Conservation (phyloP, 1,140 invertebrate species). For the Telenomus remus region DNA sequence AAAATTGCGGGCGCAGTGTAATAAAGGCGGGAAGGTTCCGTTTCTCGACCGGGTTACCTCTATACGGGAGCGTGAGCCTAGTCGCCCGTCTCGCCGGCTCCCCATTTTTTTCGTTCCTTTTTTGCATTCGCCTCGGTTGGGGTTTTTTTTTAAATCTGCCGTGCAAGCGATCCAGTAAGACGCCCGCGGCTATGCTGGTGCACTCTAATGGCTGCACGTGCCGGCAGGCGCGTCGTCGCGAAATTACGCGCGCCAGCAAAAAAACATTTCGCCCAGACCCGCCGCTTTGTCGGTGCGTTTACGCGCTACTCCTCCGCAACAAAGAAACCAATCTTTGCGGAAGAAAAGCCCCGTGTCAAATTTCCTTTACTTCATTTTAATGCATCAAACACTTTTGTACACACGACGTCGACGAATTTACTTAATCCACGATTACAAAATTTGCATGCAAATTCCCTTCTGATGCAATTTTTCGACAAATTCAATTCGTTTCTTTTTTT, state of each 20-base stretch:
- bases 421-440: no score
- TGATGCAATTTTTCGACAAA: no score
- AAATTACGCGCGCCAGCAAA: constrained; percentile 36
- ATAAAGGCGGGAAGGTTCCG: constrained; percentile 34
- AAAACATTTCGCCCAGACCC: constrained; percentile 40
- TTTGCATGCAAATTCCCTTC: no score
- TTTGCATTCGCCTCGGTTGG: constrained; percentile 28
- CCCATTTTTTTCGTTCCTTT: constrained; percentile 25
- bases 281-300: constrained; percentile 35
- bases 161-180: constrained; percentile 27
- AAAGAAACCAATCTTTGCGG: constrained; percentile 18
- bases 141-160: constrained; percentile 42
- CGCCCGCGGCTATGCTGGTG: constrained; percentile 26
- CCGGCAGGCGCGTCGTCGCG: constrained; percentile 38
- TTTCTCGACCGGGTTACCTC: constrained; percentile 53
- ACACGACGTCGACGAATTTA: no score
- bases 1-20: constrained; percentile 24
- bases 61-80: constrained; percentile 24
- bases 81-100: constrained; percentile 24
- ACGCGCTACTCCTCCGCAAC: constrained; percentile 16
- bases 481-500: neutral
- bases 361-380: no score
- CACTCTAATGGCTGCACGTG: constrained; percentile 44
- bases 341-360: neutral
- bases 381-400: no score